These are phyloP conservation scores for Cynopterus brachyotis DNA, from an alignment of 2,113 vertebrate genomes.

Conservation along the genomic window DNA sequence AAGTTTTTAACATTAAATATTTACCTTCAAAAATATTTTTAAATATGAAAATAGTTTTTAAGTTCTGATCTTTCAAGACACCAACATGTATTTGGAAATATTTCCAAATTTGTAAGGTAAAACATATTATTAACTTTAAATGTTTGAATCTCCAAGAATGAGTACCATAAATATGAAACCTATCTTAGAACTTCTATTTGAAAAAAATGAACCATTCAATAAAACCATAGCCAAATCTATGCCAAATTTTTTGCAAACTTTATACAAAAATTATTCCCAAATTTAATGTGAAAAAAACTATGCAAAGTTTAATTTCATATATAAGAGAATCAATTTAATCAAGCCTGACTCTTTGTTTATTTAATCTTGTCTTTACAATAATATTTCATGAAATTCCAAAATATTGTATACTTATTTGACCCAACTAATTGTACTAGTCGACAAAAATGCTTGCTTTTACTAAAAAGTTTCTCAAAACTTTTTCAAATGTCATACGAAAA, in stretches of 20 bases:
- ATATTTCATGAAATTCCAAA: conserved; percentile 50
- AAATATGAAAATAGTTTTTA: background rate
- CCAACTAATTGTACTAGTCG: conserved; percentile 31
- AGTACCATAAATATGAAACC: background rate
- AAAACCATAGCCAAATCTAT: background rate
- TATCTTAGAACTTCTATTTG: background rate
- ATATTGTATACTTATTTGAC: conserved; percentile 22
- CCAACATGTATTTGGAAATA: background rate
- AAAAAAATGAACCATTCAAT: conserved; percentile 15
- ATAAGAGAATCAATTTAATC: background rate
- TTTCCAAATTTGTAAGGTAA: background rate
- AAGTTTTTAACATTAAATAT: background rate
- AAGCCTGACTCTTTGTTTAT: conserved; percentile 41
- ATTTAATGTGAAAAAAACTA: conserved; percentile 33
- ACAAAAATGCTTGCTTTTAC: background rate
- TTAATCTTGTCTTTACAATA: background rate
- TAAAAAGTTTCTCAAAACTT: background rate
- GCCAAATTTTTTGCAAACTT: background rate
- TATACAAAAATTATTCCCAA: background rate
- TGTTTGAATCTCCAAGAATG: background rate
- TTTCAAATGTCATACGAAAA: background rate
- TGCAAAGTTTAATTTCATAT: conserved; percentile 25
- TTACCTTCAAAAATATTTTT: background rate
- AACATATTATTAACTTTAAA: background rate
- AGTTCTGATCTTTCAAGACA: background rate